phyloP scores from a whole-genome alignment of 2,888 invertebrate species.

The Gastrophysa polygoni region DNA sequence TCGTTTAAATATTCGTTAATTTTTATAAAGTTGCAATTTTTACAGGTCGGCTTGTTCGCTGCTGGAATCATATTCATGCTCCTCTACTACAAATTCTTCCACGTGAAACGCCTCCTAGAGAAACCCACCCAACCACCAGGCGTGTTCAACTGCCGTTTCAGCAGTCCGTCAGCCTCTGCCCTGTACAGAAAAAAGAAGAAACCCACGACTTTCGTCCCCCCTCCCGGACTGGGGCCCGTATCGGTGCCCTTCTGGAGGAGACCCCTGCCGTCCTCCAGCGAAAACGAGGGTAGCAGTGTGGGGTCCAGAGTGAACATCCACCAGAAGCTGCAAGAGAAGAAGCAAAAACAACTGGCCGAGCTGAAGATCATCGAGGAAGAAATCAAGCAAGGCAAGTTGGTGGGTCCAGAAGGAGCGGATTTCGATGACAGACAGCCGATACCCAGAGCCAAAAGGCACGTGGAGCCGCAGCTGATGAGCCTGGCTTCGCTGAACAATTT shows the following conservation, averaged over 20 bases:
- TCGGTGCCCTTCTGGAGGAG: constrained; percentile 77
- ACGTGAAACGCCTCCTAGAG: constrained; percentile 68
- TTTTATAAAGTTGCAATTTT: no score
- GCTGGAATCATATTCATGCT: constrained; percentile 72
- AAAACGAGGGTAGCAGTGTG: constrained; percentile 75
- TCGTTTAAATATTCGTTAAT: no score
- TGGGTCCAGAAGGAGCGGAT: constrained; percentile 61
- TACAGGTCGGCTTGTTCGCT: constrained; percentile 57
- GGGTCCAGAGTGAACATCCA: constrained; percentile 80
- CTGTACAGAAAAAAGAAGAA: constrained; percentile 80
- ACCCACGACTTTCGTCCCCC: constrained; percentile 87
- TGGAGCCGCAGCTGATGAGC: constrained; percentile 65
- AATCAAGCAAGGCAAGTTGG: constrained; percentile 75
- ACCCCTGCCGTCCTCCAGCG: constrained; percentile 73
- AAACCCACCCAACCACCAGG: constrained; percentile 65
- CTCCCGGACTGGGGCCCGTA: constrained; percentile 58
- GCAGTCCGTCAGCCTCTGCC: constrained; percentile 65
- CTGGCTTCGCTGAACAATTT: constrained; percentile 56
- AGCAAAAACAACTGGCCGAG: constrained; percentile 85
- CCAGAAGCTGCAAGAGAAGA: constrained; percentile 86
- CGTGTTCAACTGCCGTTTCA: constrained; percentile 88
- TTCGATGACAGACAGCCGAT: constrained; percentile 68
- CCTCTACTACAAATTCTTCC: constrained; percentile 81
- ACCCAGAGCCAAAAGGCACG: constrained; percentile 70
- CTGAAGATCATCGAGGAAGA: constrained; percentile 83